A percentile compares a stretch with the other conserved stretches of the same genome.
Evolutionary conservation across 2,888 invertebrate genomes (phyloP).

Genomic region (Sphaeridia pumilis): DNA sequence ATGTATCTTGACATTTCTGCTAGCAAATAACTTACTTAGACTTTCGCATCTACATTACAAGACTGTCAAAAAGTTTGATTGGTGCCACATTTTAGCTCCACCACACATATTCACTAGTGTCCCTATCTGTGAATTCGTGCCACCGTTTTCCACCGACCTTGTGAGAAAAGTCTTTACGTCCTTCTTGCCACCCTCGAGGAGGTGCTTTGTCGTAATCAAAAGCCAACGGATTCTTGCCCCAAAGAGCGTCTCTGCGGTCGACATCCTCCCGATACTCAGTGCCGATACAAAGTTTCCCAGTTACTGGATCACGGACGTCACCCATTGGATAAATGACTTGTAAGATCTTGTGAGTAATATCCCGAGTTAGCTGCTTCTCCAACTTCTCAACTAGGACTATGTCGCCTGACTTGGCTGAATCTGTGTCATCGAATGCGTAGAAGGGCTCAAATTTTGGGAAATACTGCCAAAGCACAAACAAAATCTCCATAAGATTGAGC

Average conservation of each 20-base stretch:
- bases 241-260: slow-evolving; percentile 22
- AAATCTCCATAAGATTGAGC: not conserved
- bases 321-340: slow-evolving; percentile 70
- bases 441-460: slow-evolving; percentile 59
- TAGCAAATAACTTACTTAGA: no score
- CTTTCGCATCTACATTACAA: no score
- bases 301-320: slow-evolving; percentile 73
- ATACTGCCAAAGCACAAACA: slow-evolving; percentile 49
- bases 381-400: slow-evolving; percentile 64
- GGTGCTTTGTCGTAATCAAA: slow-evolving; percentile 60
- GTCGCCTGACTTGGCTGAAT: slow-evolving; percentile 68
- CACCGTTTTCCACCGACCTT: slow-evolving; percentile 64
- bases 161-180: slow-evolving; percentile 67
- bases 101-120: slow-evolving; percentile 53
- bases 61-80: no score
- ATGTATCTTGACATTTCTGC: no score
- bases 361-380: slow-evolving; percentile 57
- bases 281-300: slow-evolving; percentile 63
- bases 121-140: slow-evolving; percentile 61
- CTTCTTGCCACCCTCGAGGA: slow-evolving; percentile 67
- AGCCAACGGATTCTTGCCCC: slow-evolving; percentile 31
- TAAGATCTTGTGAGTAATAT: slow-evolving; percentile 67
- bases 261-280: slow-evolving; percentile 50
- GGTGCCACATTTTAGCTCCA: no score
- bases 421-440: slow-evolving; percentile 66